phyloP scores from a whole-genome alignment of 2,113 vertebrate species.

The Rhinolophus ferrumequinum region DNA sequence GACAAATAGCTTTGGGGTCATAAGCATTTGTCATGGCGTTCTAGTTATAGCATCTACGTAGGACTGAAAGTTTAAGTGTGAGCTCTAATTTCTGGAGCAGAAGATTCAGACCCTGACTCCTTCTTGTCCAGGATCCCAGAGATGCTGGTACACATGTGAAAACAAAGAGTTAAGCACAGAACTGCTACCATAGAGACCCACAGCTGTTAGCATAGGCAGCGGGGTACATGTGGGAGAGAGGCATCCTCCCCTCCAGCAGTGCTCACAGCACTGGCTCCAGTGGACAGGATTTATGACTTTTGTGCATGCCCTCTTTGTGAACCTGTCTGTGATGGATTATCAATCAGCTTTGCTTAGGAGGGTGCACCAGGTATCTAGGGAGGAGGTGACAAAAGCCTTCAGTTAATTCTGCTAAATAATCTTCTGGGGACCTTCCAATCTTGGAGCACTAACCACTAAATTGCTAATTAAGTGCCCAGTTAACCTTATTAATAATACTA shows the following conservation, averaged over 20 bases:
- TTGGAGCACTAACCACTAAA: conserved; percentile 75
- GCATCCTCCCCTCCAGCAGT: background rate
- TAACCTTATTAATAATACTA: conserved; percentile 81
- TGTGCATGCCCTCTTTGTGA: background rate
- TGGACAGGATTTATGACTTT: background rate
- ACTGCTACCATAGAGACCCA: background rate
- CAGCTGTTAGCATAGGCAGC: background rate
- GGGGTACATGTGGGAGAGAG: background rate
- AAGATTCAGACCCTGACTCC: background rate
- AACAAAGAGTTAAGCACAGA: background rate
- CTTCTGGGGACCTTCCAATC: conserved; percentile 70
- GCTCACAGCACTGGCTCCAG: background rate
- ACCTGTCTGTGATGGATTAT: conserved; percentile 41
- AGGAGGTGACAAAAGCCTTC: conserved; percentile 63
- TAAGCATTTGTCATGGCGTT: background rate
- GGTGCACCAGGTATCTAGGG: background rate
- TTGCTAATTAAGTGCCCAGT: conserved; percentile 79
- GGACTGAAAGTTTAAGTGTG: background rate
- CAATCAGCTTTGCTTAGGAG: conserved; percentile 45
- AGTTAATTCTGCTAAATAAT: conserved; percentile 77
- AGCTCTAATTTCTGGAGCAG: background rate
- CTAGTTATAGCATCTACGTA: background rate
- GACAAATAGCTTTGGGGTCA: background rate
- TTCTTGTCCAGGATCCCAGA: background rate
- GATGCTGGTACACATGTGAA: background rate